Evolutionary conservation across 2,797 vertebrate species (phyloP), one percentile per base, ranked within the genome.

Genomic region (Orestias chungarensis): DNA sequence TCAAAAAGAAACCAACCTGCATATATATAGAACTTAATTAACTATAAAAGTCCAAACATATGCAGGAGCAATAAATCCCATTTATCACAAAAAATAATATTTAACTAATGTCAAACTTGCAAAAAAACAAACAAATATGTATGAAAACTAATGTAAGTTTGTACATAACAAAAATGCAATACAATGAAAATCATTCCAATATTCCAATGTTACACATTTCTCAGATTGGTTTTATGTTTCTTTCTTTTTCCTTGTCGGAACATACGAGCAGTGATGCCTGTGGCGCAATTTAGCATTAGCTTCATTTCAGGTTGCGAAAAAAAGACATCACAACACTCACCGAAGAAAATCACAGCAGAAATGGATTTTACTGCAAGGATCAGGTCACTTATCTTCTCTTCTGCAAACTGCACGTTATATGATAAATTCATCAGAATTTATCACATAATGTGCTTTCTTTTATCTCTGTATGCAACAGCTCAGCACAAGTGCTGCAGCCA

Each of bases 191-290:
- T n/a, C 10, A 62, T 62, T 62, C 10, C 15, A 40, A 11, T 40
- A n/a, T 61, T 61, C 33, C 35, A 61, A 40, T 61, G 57, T 61
- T 38, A 38, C 57, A 38, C 18, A 40, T 40, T 62, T 40, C 59
- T 40, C 33, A 9, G 18, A 61, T 61, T 23, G 35, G 20, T 62
- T 62, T 62, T 61, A 40, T 61, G 18, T 46, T 15, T 38, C n/a
- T 61, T n/a, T 35, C 18, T 59, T 35, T 61, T 62, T 40, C 4
- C 35, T 62, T 25, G 59, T 40, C 6, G 10, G 23, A 40, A 40
- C 20, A 40, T 40, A 62, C 33, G 52, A 54, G 52, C 35, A n/a
- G 59, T 40, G 40, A 40, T 40, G 7, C 35, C 20, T 10, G 33
- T 61, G 57, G 38, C 17, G 1, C 31, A 3, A 6, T 9, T 61